These are phyloP conservation scores for Erebia epiphron DNA, from an alignment of 2,888 invertebrate genomes.

Conservation along the genomic window DNA sequence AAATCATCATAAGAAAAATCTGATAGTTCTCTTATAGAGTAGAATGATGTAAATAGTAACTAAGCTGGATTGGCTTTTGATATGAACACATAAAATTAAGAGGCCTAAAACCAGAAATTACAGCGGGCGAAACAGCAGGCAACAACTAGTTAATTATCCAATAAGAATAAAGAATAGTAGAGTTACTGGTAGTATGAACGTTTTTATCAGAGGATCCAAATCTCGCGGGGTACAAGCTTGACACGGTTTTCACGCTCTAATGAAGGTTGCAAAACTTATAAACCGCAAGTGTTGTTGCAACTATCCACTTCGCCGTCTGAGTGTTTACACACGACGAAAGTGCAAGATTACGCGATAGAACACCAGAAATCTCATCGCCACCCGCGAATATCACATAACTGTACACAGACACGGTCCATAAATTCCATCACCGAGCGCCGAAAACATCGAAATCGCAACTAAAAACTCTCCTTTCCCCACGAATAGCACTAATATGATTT, in stretches of 20 bases:
- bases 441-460: constrained; percentile 57
- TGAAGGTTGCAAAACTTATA: constrained; percentile 76
- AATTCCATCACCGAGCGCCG: constrained; percentile 57
- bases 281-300: constrained; percentile 55
- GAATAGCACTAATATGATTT: constrained; percentile 61
- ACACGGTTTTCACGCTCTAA: constrained; percentile 80
- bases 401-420: constrained; percentile 62
- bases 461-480: constrained; percentile 66
- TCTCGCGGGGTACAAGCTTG: constrained; percentile 64
- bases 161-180: constrained; percentile 39
- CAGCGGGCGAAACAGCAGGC: constrained; percentile 9
- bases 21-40: too few relatives aligned
- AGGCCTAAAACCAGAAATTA: neutral
- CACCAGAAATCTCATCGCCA: constrained; percentile 48
- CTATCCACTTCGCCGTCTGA: constrained; percentile 51
- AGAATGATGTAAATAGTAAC: too few relatives aligned
- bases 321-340: constrained; percentile 45
- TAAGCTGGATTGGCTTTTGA: too few relatives aligned
- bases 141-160: constrained; percentile 38
- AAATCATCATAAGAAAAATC: too few relatives aligned
- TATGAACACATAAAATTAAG: too few relatives aligned
- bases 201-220: constrained; percentile 46
- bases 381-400: constrained; percentile 56
- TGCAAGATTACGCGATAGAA: constrained; percentile 45
- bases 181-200: constrained; percentile 19